Evolutionary conservation across 2,888 invertebrate species (phyloP), one percentile per base, ranked within the genome.

Genomic region (Saturnia japonica): DNA sequence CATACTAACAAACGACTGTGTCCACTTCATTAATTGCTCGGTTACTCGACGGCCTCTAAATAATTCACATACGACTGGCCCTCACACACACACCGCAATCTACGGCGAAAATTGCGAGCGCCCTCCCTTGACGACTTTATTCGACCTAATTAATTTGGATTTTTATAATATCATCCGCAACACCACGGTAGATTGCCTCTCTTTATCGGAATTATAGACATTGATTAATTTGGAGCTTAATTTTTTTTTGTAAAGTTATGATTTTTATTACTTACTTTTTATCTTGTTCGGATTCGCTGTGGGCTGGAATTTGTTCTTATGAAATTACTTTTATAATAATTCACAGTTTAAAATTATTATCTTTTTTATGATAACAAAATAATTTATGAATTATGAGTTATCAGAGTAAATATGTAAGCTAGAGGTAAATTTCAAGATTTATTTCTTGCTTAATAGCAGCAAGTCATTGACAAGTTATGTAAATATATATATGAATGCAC

Each of bases 11-110:
- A 93, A 92, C 90, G 90, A 88, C 88, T 88, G 79, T 85, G 85
- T 85, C 87, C 88, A 90, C 89, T 91, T 90, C 91, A 93, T 92
- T 93, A 93, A 92, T 93, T 91, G 91, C 84, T 88, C 86, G 87
- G 82, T 87, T 86, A 85, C 84, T 84, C 85, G 82, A 85, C 91
- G 89, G 85, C 88, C 87, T 90, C 88, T 92, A 89, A 91, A 93
- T 93, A 91, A 93, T 92, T 91, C 89, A 89, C 91, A 87, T 85
- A 85, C 86, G 85, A 83, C 83, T 85, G 83, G 82, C 83, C 85
- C 85, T n/a, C n/a, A n/a, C n/a, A n/a, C 82, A 82, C 83, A 81
- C 83, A 77, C 82, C 83, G 83, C 84, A 86, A 85, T 86, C 84
- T 85, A 86, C 78, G 76, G 81, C 78, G 81, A 86, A 87, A 88